Base-by-base conservation (phyloP, 2,888 invertebrate genomes). In the Latrodectus hesperus region DNA sequence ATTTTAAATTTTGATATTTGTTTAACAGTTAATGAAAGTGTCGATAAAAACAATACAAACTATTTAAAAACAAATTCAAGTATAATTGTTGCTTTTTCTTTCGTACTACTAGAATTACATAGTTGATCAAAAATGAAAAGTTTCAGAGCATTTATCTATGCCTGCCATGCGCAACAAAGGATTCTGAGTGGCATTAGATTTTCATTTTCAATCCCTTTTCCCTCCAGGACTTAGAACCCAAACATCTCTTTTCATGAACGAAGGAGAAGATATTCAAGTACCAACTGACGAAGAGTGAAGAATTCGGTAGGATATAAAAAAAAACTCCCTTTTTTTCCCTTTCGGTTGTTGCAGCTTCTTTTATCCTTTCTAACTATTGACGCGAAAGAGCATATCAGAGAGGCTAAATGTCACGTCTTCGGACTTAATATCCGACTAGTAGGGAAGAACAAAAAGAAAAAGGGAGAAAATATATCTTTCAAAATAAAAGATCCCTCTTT, bases 321-420 rank as follows among this genome's bases (percentile, higher is more conserved):
- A 38, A 38, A 38, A 38, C 0, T 0, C 6, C 38, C 0, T 38
- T 38, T 38, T 38, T 38, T 38, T 38, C 38, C 38, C 38, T 38
- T 38, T 38, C 38, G 38, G 38, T 38, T 38, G 38, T 38, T 38
- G 38, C 38, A 38, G 38, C 38, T 38, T 38, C 38, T 38, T 71
- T 79, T 79, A 38, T 17, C 67, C 53, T 52, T 60, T 60, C 70
- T 75, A 82, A 75, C 75, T 82, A 82, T 82, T 82, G 75, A 82
- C 67, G 75, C 70, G 75, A 72, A 74, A 74, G 74, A 67, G 67
- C 52, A 52, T 73, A 73, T 65, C 68, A 49, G 17, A 60, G 38
- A 70, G 68, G 74, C 70, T 82, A 75, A 75, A 82, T 82, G 82
- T 82, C 82, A 82, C 82, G 82, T 82, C 70, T 75, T 60, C 49